Percentiles rank a stretch among this genome's conserved stretches.
These are phyloP conservation scores for Pedicia rivosa DNA, from an alignment of 2,888 invertebrate genomes.

Conservation along the genomic window DNA sequence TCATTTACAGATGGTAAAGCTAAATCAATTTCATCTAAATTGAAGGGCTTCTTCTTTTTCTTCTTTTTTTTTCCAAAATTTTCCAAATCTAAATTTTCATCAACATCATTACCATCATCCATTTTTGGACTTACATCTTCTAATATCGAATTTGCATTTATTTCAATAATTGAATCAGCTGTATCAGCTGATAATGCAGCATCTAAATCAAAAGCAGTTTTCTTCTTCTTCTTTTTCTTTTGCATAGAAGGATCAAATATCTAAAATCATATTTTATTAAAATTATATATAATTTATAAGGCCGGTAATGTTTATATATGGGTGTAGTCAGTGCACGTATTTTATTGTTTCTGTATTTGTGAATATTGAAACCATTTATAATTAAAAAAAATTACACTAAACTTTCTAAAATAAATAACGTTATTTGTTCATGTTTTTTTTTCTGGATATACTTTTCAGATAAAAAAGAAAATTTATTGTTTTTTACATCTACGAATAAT, in stretches of 20 bases:
- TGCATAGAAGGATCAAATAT: constrained; percentile 72
- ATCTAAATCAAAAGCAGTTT: constrained; percentile 84
- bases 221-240: constrained; percentile 89
- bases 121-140: constrained; percentile 38
- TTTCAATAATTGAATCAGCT: constrained; percentile 24
- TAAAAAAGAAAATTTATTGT: no score
- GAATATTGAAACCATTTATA: no score
- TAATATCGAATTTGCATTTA: constrained; percentile 1
- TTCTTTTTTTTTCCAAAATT: constrained; percentile 79
- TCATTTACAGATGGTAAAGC: constrained; percentile 52
- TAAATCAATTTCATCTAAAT: constrained; percentile 72
- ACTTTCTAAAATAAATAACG: no score
- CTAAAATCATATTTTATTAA: no score
- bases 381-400: no score
- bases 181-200: constrained; percentile 48
- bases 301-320: no score
- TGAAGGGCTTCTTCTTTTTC: constrained; percentile 83
- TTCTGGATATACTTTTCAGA: no score
- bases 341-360: no score
- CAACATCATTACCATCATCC: constrained; percentile 37
- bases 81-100: constrained; percentile 65
- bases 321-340: no score
- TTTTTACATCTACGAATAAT: no score
- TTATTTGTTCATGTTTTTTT: no score
- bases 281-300: no score